Evolutionary conservation across 2,888 invertebrate species (phyloP), one percentile per base, ranked within the genome.

Genomic region (Trissolcus brochymenae): DNA sequence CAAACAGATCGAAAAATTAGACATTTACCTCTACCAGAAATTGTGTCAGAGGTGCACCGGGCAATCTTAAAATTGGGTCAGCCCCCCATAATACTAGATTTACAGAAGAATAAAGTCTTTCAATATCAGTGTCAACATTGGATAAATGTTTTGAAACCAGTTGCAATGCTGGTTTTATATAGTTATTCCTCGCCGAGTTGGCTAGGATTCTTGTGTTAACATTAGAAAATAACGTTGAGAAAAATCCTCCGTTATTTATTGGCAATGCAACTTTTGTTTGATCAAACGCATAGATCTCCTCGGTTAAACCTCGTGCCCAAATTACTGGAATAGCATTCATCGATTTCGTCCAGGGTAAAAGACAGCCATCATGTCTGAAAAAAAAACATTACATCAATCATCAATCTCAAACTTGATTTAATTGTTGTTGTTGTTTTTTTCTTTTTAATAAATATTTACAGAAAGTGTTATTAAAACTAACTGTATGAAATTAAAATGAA

Each of bases 331-430:
- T 87, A 0, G 88, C 85, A 2, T 78, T 76, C 40, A 88, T 83
- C 17, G 71, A 81, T 35, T 81, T 82, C 9, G 80, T 70, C 87
- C 87, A 88, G n/a, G 88, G 88, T 49, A 89, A 60, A 16, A 89
- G 79, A 60, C 89, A 89, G 6, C 84, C 88, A 49, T 89, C 89
- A 43, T 89, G 88, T 73, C 88, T 88, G 67, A 61, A 83, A 82
- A 67, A 59, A 64, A 43, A n/a, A n/a, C n/a, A n/a, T 50, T 51
- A 0, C n/a, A n/a, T 19, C 35, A 35, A n/a, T 19, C 17, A 51
- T 9, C 14, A 9, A 19, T 51, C 16, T 16, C 19, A 19, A 51
- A 17, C 6, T 51, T 51, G 7, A 51, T 6, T n/a, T n/a, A n/a
- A n/a, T n/a, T n/a, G n/a, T n/a, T n/a, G n/a, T n/a, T n/a, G n/a